Evolutionary conservation across 2,888 invertebrate genomes (phyloP).

Genomic region (Drosophila mercatorum): DNA sequence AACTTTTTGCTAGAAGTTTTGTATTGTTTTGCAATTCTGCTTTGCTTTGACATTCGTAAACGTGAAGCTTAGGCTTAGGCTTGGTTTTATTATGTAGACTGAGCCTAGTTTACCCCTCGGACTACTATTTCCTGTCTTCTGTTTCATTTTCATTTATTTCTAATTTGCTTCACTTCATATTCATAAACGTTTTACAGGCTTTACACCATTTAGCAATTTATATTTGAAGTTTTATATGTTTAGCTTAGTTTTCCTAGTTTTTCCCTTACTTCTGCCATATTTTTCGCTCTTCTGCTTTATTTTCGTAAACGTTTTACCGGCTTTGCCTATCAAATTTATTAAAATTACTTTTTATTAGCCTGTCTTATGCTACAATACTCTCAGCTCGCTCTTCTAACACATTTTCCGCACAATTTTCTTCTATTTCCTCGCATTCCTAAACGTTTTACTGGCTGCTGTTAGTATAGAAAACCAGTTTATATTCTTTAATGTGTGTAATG

Average conservation of each 20-base stretch:
- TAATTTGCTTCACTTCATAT: neutral
- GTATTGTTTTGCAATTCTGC: too few species aligned
- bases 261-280: neutral
- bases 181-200: neutral
- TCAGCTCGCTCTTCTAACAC: neutral
- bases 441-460: constrained; percentile 6
- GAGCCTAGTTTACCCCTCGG: neutral
- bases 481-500: neutral
- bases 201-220: neutral
- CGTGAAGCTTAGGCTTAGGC: neutral
- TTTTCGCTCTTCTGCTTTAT: neutral
- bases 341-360: too few species aligned
- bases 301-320: constrained; percentile 3
- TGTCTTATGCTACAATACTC: neutral
- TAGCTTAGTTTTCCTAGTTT: too few species aligned
- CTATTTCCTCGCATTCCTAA: neutral
- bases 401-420: neutral
- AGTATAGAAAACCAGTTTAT: neutral
- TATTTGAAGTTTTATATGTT: neutral
- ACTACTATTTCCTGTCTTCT: neutral
- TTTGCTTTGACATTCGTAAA: neutral
- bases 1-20: neutral
- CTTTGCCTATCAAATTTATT: neutral
- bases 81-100: neutral
- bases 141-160: neutral